Evolutionary conservation across 2,888 invertebrate genomes (phyloP).

Genomic region (Oscheius sp.): DNA sequence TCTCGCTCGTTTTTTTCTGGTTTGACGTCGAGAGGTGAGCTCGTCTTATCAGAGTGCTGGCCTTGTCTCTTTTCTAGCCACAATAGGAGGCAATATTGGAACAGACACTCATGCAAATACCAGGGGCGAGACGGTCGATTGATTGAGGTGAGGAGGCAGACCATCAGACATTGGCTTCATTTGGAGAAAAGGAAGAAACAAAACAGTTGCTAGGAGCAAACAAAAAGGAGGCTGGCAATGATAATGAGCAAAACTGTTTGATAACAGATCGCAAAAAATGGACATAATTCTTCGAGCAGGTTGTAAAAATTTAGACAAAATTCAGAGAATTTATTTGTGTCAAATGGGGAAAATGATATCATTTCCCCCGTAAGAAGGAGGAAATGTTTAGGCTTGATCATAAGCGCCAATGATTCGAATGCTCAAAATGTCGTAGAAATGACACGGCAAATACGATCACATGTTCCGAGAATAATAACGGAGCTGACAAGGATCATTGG

Average conservation of each 20-base stretch:
- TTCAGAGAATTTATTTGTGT: not conserved
- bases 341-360: too few relatives aligned
- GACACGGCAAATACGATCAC: too few relatives aligned
- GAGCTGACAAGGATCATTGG: too few relatives aligned
- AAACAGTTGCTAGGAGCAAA: not conserved
- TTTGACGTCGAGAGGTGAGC: not conserved
- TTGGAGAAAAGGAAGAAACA: not conserved
- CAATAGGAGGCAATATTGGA: conserved; percentile 29
- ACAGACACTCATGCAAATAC: conserved; percentile 24
- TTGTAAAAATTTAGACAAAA: not conserved
- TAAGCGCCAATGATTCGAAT: too few relatives aligned
- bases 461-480: too few relatives aligned
- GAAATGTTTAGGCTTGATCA: too few relatives aligned
- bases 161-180: not conserved
- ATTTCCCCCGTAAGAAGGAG: too few relatives aligned
- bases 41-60: not conserved
- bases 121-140: not conserved
- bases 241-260: too few relatives aligned
- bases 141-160: not conserved
- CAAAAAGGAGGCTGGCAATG: too few relatives aligned
- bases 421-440: too few relatives aligned
- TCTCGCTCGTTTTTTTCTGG: not conserved
- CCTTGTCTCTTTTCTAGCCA: not conserved
- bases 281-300: not conserved
- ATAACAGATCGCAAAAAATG: too few relatives aligned